A percentile compares a stretch with the other conserved stretches of the same genome.
Conservation (phyloP, 2,888 invertebrate genomes). For the Diaprepes abbreviatus region DNA sequence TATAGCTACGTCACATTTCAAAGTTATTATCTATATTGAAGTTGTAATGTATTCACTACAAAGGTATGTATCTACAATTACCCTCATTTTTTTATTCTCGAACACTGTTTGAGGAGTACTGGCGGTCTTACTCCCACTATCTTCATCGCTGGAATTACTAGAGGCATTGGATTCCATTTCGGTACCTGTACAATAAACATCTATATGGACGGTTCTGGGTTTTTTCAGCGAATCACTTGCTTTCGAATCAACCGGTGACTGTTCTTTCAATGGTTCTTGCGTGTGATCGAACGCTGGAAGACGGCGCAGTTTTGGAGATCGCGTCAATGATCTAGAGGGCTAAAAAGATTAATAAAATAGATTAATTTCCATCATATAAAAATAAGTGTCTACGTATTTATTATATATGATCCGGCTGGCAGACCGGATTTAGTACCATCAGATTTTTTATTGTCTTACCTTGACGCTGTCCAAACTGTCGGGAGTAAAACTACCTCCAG, state of each 20-base stretch:
- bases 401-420: no score
- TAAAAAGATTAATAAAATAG: no score
- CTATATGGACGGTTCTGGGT: conserved; percentile 80
- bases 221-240: conserved; percentile 65
- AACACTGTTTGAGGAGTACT: conserved; percentile 76
- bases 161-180: conserved; percentile 65
- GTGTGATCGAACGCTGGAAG: conserved; percentile 50
- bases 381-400: no score
- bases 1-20: no score
- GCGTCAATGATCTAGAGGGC: conserved; percentile 29
- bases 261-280: conserved; percentile 38
- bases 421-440: background rate
- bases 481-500: conserved; percentile 60
- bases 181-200: conserved; percentile 82
- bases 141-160: conserved; percentile 56
- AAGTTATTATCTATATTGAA: no score
- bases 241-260: conserved; percentile 57
- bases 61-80: no score
- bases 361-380: no score
- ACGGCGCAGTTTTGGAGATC: conserved; percentile 55
- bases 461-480: conserved; percentile 63
- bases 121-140: conserved; percentile 62
- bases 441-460: conserved; percentile 18
- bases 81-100: conserved; percentile 73
- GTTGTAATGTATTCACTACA: no score